Evolutionary conservation across 2,797 vertebrate genomes (phyloP).

Genomic region (Oreochromis mossambicus): DNA sequence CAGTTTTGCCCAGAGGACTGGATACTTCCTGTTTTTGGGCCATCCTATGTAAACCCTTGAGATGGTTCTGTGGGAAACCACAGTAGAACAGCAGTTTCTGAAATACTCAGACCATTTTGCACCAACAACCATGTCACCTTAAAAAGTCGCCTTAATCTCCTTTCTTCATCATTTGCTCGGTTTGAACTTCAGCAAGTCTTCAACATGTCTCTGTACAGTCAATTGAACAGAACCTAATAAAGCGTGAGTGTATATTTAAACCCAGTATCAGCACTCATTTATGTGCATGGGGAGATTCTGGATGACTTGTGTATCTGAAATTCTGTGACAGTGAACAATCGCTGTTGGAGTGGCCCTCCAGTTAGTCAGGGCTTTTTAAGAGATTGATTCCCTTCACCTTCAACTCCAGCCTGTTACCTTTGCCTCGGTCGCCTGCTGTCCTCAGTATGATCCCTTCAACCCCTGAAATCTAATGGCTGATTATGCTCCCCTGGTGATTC

Average conservation of each 20-base stretch:
- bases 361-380: not conserved
- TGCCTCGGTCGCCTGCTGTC: not conserved
- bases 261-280: not conserved
- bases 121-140: not conserved
- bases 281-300: not conserved
- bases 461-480: not conserved
- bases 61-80: not conserved
- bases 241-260: not conserved
- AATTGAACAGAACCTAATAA: not conserved
- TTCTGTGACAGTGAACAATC: not conserved
- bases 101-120: not conserved
- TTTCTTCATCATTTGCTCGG: not conserved
- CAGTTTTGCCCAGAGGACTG: not conserved
- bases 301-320: not conserved
- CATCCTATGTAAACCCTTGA: not conserved
- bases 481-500: slow-evolving; percentile 2
- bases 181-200: not conserved
- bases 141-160: not conserved
- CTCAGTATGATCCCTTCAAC: not conserved
- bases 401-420: not conserved
- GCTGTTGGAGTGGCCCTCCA: not conserved
- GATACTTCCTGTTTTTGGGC: not conserved
- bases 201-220: not conserved
- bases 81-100: not conserved
- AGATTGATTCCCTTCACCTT: not conserved